phyloP scores from a whole-genome alignment of 1,140 invertebrate species.

The Listronotus oregonensis region DNA sequence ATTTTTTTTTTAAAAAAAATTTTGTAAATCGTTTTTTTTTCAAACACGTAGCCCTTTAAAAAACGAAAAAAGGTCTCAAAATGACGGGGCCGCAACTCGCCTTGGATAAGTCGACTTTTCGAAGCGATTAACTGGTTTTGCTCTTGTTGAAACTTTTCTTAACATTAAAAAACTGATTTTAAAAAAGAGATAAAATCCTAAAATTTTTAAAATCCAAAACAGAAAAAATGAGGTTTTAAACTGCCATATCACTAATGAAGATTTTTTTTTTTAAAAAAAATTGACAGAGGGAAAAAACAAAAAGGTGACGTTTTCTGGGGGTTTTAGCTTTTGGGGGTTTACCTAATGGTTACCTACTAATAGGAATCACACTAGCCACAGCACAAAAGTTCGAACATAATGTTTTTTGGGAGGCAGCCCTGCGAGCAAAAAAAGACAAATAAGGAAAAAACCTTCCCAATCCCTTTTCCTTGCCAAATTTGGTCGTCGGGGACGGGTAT shows the following conservation, averaged over 20 bases:
- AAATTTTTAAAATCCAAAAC: slow-evolving; percentile 22
- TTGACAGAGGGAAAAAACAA: slow-evolving; percentile 1
- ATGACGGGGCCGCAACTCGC: slow-evolving; percentile 33
- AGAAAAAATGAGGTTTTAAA: slow-evolving; percentile 1
- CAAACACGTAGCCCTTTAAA: slow-evolving; percentile 29
- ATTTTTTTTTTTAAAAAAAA: slow-evolving; percentile 28
- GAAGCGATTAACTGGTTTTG: background rate
- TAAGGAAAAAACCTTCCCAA: too few relatives aligned
- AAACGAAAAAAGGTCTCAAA: slow-evolving; percentile 38
- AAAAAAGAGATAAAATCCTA: background rate
- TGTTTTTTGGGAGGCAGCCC: too few relatives aligned
- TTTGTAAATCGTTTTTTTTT: slow-evolving; percentile 25
- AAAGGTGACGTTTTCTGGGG: background rate
- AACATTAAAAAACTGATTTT: background rate
- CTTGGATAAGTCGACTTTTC: slow-evolving; percentile 11
- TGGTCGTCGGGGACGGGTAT: too few relatives aligned
- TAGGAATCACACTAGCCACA: too few relatives aligned
- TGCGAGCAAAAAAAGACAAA: too few relatives aligned
- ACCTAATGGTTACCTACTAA: too few relatives aligned
- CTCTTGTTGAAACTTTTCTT: background rate
- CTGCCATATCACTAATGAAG: slow-evolving; percentile 9
- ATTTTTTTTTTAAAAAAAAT: slow-evolving; percentile 15
- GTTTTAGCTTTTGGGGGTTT: too few relatives aligned
- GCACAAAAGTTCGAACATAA: too few relatives aligned
- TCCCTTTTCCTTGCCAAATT: too few relatives aligned